phyloP scores from a whole-genome alignment of 2,797 vertebrate genomes.

The Thaleichthys pacificus region DNA sequence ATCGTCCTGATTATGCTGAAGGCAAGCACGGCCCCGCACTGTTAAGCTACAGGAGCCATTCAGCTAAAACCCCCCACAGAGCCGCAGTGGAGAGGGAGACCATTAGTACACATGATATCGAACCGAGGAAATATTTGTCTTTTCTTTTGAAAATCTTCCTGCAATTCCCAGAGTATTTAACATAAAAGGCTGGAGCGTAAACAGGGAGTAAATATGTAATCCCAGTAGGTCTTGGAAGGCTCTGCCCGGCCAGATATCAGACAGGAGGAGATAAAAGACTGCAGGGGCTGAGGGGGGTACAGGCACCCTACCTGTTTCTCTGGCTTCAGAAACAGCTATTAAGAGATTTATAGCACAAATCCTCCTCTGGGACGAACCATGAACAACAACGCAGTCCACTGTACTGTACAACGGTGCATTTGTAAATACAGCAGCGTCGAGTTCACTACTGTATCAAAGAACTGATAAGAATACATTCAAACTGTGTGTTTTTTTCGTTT shows the following conservation, averaged over 20 bases:
- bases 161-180: conserved; percentile 39
- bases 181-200: conserved; percentile 51
- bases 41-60: not conserved
- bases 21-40: not conserved
- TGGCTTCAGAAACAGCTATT: conserved; percentile 59
- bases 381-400: conserved; percentile 36
- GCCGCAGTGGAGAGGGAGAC: not conserved
- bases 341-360: conserved; percentile 46
- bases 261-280: conserved; percentile 49
- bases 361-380: conserved; percentile 46
- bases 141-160: conserved; percentile 24
- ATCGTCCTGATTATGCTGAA: not conserved
- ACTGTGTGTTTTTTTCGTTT: not conserved
- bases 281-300: conserved; percentile 26
- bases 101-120: conserved; percentile 11
- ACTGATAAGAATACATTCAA: not conserved
- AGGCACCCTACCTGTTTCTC: conserved; percentile 26
- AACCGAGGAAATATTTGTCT: conserved; percentile 38
- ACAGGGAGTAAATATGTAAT: conserved; percentile 52
- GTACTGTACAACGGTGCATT: not conserved
- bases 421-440: not conserved
- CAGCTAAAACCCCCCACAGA: not conserved
- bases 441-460: not conserved
- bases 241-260: conserved; percentile 44
- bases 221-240: conserved; percentile 24